Evolutionary conservation across 2,888 invertebrate species (phyloP), one percentile per base, ranked within the genome.

Genomic region (Catocala sponsa): DNA sequence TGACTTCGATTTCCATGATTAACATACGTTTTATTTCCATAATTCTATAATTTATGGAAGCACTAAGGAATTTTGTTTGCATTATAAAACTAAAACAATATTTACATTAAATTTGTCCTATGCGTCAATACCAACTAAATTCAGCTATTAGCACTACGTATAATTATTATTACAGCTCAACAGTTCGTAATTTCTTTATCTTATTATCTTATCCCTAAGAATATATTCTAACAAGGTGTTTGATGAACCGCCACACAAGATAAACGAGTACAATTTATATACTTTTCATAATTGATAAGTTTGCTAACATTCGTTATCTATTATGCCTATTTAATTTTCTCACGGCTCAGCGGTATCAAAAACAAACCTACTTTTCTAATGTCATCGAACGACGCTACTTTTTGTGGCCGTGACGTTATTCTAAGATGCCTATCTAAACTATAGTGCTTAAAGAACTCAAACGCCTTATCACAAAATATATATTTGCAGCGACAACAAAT

Each of bases 61-160:
- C 90, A 89, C 90, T 89, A 89, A 86, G 83, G 84, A 88, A 85
- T 85, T 80, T 86, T 79, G 74, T 80, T 81, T 74, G 81, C 83
- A 71, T 81, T 87, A 86, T 68, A 85, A 81, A 86, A 82, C 74
- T 84, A 83, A 78, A 79, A 75, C 65, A 57, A 73, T 76, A 78
- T 73, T 67, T 76, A 68, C 69, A 59, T 67, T 76, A 68, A 68
- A 59, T 67, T 74, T 65, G 59, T 73, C 67, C 63, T 76, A 74
- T 58, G 67, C 63, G 60, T 67, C 67, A 67, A 72, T 78, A 71
- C 62, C 65, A 78, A 74, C 76, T 72, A 73, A 77, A 74, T 74
- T 78, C 64, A 67, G 61, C 73, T 71, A 68, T 65, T 71, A 68
- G 54, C 51, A 63, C 76, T 76, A 76, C 62, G 58, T 74, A 72